Conservation (phyloP, 2,797 vertebrate genomes). For the Channa striata region DNA sequence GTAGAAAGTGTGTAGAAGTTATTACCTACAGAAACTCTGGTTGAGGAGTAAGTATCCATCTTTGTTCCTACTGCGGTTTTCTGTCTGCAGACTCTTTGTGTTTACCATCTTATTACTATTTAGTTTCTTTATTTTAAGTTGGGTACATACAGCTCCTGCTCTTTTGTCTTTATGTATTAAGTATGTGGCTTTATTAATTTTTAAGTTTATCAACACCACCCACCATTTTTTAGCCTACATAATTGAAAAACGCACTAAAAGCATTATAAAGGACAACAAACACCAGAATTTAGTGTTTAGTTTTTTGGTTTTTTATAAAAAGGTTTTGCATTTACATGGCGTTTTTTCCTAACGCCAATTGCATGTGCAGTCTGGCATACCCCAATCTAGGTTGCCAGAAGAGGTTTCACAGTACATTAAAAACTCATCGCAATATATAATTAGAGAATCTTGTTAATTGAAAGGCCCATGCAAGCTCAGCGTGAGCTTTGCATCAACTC, state of each 20-base stretch:
- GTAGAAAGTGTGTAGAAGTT: too few relatives aligned
- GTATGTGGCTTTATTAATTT: not conserved
- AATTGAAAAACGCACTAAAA: not conserved
- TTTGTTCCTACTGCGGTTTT: not conserved
- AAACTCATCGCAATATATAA: constrained; percentile 13
- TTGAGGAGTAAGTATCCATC: not conserved
- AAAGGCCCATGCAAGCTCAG: not conserved
- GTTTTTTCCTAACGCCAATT: too few relatives aligned
- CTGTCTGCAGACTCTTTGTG: too few relatives aligned
- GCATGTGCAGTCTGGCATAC: constrained; percentile 19
- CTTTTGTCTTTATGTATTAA: not conserved
- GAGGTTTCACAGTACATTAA: not conserved
- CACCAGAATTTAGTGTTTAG: not conserved
- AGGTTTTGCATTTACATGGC: not conserved
- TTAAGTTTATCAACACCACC: not conserved
- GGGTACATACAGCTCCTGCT: not conserved
- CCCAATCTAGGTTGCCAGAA: constrained; percentile 30
- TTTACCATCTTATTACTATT: not conserved
- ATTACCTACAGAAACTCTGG: not conserved
- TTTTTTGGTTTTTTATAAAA: too few relatives aligned
- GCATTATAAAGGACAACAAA: not conserved
- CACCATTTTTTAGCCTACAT: too few relatives aligned
- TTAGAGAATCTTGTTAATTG: constrained; percentile 13
- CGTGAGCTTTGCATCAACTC: constrained; percentile 4
- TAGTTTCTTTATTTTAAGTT: not conserved